Base-by-base conservation (phyloP, 92 coral and sea anemone genomes). In the Phenganax marumi region DNA sequence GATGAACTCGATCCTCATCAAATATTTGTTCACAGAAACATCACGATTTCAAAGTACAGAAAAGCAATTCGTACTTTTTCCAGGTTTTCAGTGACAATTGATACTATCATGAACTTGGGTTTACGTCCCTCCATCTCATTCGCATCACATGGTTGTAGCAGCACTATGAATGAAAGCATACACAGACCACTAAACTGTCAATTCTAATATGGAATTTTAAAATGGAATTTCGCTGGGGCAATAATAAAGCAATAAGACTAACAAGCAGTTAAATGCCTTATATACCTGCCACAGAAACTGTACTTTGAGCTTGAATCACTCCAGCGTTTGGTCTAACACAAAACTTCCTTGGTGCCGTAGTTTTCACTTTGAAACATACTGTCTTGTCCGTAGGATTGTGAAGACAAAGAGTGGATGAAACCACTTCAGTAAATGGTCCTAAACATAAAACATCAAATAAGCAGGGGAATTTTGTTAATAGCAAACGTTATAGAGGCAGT, bases 311-410 rank as follows among this genome's bases (percentile, higher is more conserved):
- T 14, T 92, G 93, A 62, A 93, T 85, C 60, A 87, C 84, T 78
- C 97, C 97, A 85, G 93, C 89, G 86, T 93, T 93, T 9, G 97
- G 97, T 24, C 97, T 82, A 16, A 91, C 97, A 80, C 97, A 93
- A 86, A 91, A 93, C 39, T 93, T 84, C 78, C 91, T 93, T 8
- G 97, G 97, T 16, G 97, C 97, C 51, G 97, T 93, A 25, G 97
- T 93, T 76, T 91, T 93, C 9, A 93, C 97, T 82, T 91, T 93
- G 80, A 93, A 93, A 85, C 97, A 92, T 80, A 93, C 93, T 49
- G 91, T 91, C 76, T 60, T 90, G 26, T 90, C 90, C 13, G 93
- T 81, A 3, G 97, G 97, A 76, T 93, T 93, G 79, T 91, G 76
- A n/a, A 93, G 93, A 83, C 82, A 88, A 18, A 93, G 89, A 49